These are phyloP conservation scores for Drosophila emarginata DNA, from an alignment of 2,888 invertebrate genomes.

Conservation along the genomic window DNA sequence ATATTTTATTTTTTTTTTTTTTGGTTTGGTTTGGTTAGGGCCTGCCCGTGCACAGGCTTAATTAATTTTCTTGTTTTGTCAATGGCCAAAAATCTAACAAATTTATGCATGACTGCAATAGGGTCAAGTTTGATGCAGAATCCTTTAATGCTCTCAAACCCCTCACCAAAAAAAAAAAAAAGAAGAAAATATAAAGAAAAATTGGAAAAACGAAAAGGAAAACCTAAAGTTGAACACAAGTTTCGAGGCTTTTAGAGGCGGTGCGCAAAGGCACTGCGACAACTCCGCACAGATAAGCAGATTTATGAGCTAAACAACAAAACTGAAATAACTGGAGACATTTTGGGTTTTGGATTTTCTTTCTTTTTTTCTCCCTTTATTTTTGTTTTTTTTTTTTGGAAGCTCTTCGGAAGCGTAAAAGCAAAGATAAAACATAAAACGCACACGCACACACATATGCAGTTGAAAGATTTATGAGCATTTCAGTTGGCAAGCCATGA, in stretches of 20 bases:
- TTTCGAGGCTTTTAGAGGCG: slow-evolving; percentile 45
- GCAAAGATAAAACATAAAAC: slow-evolving; percentile 72
- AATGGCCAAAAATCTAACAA: slow-evolving; percentile 69
- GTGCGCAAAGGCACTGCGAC: slow-evolving; percentile 52
- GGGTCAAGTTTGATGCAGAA: slow-evolving; percentile 70
- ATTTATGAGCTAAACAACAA: slow-evolving; percentile 77
- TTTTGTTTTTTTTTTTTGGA: background rate
- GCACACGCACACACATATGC: slow-evolving; percentile 39
- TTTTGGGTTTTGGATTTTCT: slow-evolving; percentile 44
- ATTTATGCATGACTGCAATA: slow-evolving; percentile 74
- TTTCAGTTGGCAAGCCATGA: slow-evolving; percentile 48
- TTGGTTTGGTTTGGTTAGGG: slow-evolving; percentile 51
- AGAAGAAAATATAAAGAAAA: background rate
- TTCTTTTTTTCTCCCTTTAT: slow-evolving; percentile 3
- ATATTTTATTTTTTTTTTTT: slow-evolving; percentile 52
- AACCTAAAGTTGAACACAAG: slow-evolving; percentile 1
- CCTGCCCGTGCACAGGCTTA: slow-evolving; percentile 62
- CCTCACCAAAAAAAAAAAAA: slow-evolving; percentile 37
- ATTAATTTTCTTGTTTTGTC: slow-evolving; percentile 63
- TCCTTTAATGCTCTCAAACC: slow-evolving; percentile 62
- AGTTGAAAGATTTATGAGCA: slow-evolving; percentile 67
- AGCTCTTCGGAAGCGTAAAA: slow-evolving; percentile 67
- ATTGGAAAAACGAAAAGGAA: slow-evolving; percentile 10
- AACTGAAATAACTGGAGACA: slow-evolving; percentile 72
- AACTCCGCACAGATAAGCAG: slow-evolving; percentile 68